Evolutionary conservation across 2,888 invertebrate genomes (phyloP), one percentile per base, ranked within the genome.

Genomic region (Tuta absoluta): DNA sequence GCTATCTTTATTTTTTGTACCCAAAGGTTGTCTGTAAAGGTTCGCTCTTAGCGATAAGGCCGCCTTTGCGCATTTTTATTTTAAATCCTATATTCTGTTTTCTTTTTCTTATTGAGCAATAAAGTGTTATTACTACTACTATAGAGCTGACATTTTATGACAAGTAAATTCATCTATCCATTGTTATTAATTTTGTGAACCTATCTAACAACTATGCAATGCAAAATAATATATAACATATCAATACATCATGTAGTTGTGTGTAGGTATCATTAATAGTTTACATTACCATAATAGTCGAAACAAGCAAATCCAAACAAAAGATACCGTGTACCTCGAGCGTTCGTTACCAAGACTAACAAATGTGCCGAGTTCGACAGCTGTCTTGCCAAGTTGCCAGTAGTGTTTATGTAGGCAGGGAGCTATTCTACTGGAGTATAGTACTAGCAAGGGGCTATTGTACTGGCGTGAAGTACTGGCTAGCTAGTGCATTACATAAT

Each of bases 371-470:
- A 21, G 23, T 23, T 53, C 51, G 51, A 53, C 51, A 53, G 51
- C 51, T 53, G 51, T 53, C 51, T 24, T 23, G 51, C 45, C n/a
- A 17, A 17, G 14, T 41, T 41, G 41, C 41, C 19, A 21, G 51
- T 53, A 53, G 51, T 24, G 51, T 53, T 53, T 53, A 53, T 53
- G 51, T 14, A 53, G 14, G 49, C 19, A 17, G 49, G 5, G 8
- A 2, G 48, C 19, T 48, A 68, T 70, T 70, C 68, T 67, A 69
- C 72, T 63, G 28, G 68, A 66, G 67, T 71, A 72, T 17, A 8
- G 45, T 45, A 45, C 45, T 45, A 14, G 41, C 41, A 65, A 66
- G 65, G 66, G 67, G 67, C 65, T 68, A 67, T 70, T 70, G 69
- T 67, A 69, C 51, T 23, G 51, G 51, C 51, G 23, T 53, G 7